Base-by-base conservation (phyloP, 2,888 invertebrate species). In the Caenorhabditis sinica region DNA sequence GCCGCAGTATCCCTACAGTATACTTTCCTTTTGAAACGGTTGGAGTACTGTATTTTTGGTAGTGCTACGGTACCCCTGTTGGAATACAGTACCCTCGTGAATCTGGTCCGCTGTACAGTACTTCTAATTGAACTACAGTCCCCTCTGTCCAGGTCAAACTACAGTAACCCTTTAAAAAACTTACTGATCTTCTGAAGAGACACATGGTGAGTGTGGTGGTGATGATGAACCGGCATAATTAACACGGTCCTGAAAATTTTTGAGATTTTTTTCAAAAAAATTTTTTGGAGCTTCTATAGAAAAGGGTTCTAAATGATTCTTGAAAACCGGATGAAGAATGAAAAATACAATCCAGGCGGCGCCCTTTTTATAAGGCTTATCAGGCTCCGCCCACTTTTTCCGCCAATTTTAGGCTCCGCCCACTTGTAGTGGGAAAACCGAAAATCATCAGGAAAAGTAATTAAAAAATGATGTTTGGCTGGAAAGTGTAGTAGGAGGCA, bases 151-250 rank as follows among this genome's bases (percentile, higher is more conserved):
- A 49, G 23, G 43, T 30, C 2, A 30, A 60, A 17, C n/a, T 33
- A 30, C 61, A 20, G 61, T 30, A 79, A 51, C 33, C 20, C 60
- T n/a, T n/a, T n/a, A n/a, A n/a, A 71, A 20, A 72, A 83, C 83
- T 83, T 33, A 83, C 83, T 79, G 53, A 83, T 83, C 69, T 83
- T 83, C 74, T 60, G 68, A 30, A 83, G 53, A 20, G 79, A 79
- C 58, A 83, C 74, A 33, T 79, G 72, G 51, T 83, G 83, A 33
- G 74, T 77, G 49, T 82, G 71, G 60, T 83, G 83, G 61, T 83
- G 83, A 58, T 83, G 83, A 33, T 79, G 79, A 45, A 79, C 79
- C 23, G 79, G 60, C 79, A 79, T 79, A 56, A 33, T 45, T 65
- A 17, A n/a, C 6, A 36, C 23, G 30, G 75, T 66, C 49, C 68